Evolutionary conservation across 2,113 vertebrate genomes (phyloP).

Genomic region (Peromyscus maniculatus): DNA sequence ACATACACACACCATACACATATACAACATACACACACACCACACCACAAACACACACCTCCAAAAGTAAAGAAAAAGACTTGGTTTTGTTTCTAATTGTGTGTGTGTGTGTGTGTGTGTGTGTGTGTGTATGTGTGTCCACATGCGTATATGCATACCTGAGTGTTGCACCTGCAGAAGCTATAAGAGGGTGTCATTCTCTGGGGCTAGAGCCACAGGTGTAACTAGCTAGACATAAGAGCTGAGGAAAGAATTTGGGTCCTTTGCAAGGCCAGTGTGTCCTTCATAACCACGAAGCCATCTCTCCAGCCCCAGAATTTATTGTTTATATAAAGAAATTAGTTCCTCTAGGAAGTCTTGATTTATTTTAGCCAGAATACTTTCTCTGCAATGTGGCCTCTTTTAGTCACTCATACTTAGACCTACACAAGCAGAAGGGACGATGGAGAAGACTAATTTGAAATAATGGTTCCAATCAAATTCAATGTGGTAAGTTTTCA

Average conservation of each 20-base stretch:
- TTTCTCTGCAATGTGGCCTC: constrained; percentile 49
- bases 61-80: background rate
- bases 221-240: background rate
- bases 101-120: background rate
- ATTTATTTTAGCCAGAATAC: constrained; percentile 49
- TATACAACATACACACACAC: background rate
- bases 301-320: background rate
- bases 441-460: constrained; percentile 71
- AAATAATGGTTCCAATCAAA: constrained; percentile 84
- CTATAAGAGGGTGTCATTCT: background rate
- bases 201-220: background rate
- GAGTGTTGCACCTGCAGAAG: background rate
- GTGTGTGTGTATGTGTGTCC: background rate
- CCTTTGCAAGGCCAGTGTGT: background rate
- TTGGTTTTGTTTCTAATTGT: background rate
- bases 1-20: background rate
- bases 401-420: constrained; percentile 73
- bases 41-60: background rate
- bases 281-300: background rate
- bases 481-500: constrained; percentile 81
- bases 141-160: background rate
- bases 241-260: no score
- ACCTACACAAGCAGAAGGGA: constrained; percentile 14
- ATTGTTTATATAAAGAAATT: constrained; percentile 26
- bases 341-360: background rate